Base-by-base conservation (phyloP, 1,140 invertebrate genomes). In the Aphaenogaster ashmeadi region DNA sequence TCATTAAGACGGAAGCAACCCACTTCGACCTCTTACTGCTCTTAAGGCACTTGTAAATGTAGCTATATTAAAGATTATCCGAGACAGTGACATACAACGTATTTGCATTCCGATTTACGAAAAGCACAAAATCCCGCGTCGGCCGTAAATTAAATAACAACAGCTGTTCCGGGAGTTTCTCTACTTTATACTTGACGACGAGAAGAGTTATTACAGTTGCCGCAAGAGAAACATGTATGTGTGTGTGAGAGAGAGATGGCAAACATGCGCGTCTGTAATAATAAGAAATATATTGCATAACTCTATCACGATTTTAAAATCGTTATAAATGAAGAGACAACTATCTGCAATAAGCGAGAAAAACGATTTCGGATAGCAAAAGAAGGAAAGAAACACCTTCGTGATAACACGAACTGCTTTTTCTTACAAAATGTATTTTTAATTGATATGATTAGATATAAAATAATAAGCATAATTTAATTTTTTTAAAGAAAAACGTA, bases 91-190 rank as follows among this genome's bases (percentile, higher is more conserved):
- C 80, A 75, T 75, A 84, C 41, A 60, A 13, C 54, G 44, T 84
- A 75, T 84, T 84, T 84, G 69, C 80, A 84, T 84, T 75, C 72
- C 80, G 80, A 84, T 84, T 84, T 84, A 84, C 69, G 69, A 84
- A 84, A 75, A 74, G 69, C 80, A 21, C 80, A 75, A 74, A 84
- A 84, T 74, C 69, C 56, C 41, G 18, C 69, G 69, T n/a, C 67
- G 54, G 50, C 11, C 69, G 69, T 84, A 84, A 84, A 84, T 84
- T 84, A 84, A 84, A 84, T 84, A 75, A 84, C 80, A 84, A 60
- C 80, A 74, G 69, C 56, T 75, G 78, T 60, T 84, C 27, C 41
- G 11, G 15, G 54, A 74, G 69, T 84, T 74, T 60, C 69, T 62
- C 54, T 56, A 74, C 27, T 84, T 84, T 84, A 84, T 74, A 56